Conservation (phyloP, 2,888 invertebrate genomes). For the Helicoverpa assulta region DNA sequence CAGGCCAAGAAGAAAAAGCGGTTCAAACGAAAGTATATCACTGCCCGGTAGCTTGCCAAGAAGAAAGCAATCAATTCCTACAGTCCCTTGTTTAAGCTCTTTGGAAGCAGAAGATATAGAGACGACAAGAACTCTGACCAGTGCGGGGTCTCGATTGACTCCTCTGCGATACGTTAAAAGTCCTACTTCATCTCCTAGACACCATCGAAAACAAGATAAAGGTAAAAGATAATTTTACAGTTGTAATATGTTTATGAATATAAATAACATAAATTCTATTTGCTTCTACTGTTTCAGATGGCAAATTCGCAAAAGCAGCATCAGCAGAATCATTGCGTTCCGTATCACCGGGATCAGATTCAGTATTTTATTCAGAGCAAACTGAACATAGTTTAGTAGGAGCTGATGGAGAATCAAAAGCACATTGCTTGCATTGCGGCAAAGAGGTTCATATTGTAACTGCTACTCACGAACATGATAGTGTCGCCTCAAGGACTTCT, state of each 20-base stretch:
- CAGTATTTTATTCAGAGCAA: constrained; percentile 96
- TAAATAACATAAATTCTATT: too few species aligned
- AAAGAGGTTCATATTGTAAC: constrained; percentile 93
- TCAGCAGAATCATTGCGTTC: constrained; percentile 96
- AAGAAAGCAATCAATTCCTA: constrained; percentile 90
- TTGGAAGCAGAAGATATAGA: constrained; percentile 88
- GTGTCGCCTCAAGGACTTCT: constrained; percentile 82
- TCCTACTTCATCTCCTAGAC: constrained; percentile 89
- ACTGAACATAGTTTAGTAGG: constrained; percentile 89
- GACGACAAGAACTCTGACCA: constrained; percentile 86
- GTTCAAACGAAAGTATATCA: constrained; percentile 91
- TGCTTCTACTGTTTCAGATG: constrained; percentile 75
- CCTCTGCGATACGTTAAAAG: constrained; percentile 85
- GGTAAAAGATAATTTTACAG: constrained; percentile 64
- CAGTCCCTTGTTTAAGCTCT: constrained; percentile 85
- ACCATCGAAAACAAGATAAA: constrained; percentile 84
- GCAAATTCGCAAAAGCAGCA: constrained; percentile 92
- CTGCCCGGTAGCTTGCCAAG: constrained; percentile 91
- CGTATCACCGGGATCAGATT: constrained; percentile 97
- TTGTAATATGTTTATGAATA: too few species aligned
- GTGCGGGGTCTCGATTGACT: constrained; percentile 85
- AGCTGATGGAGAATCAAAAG: constrained; percentile 90
- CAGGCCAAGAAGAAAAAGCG: constrained; percentile 87
- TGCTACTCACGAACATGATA: constrained; percentile 85
- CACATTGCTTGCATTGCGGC: constrained; percentile 95